Evolutionary conservation across 1,140 invertebrate species (phyloP).

Genomic region (Magallana ariakensis): DNA sequence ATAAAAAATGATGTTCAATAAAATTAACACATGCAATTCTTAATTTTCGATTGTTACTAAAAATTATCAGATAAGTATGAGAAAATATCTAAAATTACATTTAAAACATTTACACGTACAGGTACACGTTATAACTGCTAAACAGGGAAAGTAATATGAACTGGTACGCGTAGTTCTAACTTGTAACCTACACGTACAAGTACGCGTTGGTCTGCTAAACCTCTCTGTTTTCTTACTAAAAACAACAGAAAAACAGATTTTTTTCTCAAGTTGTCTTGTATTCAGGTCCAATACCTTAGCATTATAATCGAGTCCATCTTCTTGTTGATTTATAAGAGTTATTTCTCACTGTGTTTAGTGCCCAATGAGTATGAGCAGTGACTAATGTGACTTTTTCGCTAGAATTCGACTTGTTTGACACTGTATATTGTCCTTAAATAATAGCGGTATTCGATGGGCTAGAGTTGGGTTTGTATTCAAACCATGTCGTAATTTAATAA

Average conservation of each 20-base stretch:
- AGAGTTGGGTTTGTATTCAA: neutral
- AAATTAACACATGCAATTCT: no score
- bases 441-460: conserved; percentile 46
- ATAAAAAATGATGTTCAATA: no score
- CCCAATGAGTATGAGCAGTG: conserved; percentile 40
- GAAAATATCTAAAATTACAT: no score
- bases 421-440: conserved; percentile 38
- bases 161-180: no score
- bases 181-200: no score
- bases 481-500: conserved; percentile 36
- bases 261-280: neutral
- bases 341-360: conserved; percentile 46
- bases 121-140: no score
- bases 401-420: conserved; percentile 40
- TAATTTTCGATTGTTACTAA: no score
- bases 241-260: neutral
- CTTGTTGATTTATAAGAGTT: conserved; percentile 35
- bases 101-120: no score
- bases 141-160: no score
- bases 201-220: no score
- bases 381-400: conserved; percentile 31
- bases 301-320: conserved; percentile 25
- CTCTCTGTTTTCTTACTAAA: no score
- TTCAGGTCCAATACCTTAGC: neutral
- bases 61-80: no score